Base-by-base conservation (phyloP, 2,888 invertebrate species). In the Parochlus steinenii region DNA sequence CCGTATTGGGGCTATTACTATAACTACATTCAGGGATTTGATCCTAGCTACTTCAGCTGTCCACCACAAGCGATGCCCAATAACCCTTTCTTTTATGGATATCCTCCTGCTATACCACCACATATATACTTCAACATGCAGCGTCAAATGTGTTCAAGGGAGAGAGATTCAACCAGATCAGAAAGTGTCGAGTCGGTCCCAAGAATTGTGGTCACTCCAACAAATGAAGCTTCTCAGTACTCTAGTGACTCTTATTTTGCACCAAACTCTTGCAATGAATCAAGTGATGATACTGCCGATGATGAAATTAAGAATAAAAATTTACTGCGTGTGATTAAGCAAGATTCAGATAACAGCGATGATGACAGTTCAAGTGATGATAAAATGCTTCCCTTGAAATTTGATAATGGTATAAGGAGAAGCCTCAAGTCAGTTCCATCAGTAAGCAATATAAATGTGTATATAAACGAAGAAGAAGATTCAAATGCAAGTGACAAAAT, bases 171-270 rank as follows among this genome's bases (percentile, higher is more conserved):
- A n/a, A n/a, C n/a, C n/a, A n/a, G n/a, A n/a, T n/a, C n/a, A n/a
- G n/a, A n/a, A n/a, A n/a, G n/a, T n/a, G n/a, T n/a, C n/a, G n/a
- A n/a, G n/a, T n/a, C n/a, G n/a, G n/a, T n/a, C n/a, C 56, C 55
- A 20, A 52, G 54, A 40, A 58, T 56, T 23, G 55, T 56, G 18
- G 53, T 55, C 17, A 57, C 54, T 1, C 54, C 51, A 15, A 53
- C 51, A 42, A 48, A 49, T 20, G 53, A 58, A 42, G 54, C n/a
- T n/a, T n/a, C n/a, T n/a, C n/a, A n/a, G n/a, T n/a, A n/a, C n/a
- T n/a, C n/a, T n/a, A n/a, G n/a, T n/a, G n/a, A n/a, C n/a, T n/a
- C n/a, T n/a, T n/a, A n/a, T n/a, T n/a, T n/a, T n/a, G n/a, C 10
- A 28, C 14, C 28, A 14, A 14, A n/a, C 5, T 14, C 11, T 12